Base-by-base conservation (phyloP, 1,140 invertebrate species). In the Saccostrea echinata region DNA sequence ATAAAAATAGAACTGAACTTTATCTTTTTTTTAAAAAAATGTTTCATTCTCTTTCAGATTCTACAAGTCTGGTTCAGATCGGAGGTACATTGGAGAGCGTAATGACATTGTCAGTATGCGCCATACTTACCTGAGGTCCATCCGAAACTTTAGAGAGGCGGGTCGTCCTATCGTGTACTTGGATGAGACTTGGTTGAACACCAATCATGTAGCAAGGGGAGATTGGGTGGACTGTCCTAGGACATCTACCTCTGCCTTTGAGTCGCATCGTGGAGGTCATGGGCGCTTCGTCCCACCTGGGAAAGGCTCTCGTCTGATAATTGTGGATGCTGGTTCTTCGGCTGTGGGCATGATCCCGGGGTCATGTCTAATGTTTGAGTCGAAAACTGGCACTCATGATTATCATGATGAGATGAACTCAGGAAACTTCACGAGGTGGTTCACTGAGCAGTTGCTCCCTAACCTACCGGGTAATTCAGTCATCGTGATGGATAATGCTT, bases 111-210 rank as follows among this genome's bases (percentile, higher is more conserved):
- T 43, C 6, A 43, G 35, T 43, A 43, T 43, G 6, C 35, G 6
- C 35, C 35, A 6, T 43, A 3, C 35, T 43, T 3, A 43, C 2
- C 35, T 6, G 35, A 43, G 6, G 35, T 43, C 35, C 6, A 43
- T 43, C 35, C 1, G n/a, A 57, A 57, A 57, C 55, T 18, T 57
- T 57, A 57, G 55, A 57, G 12, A 16, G 13, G 11, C 3, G 55
- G 13, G 4, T 57, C 55, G 55, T 9, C 55, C 55, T 84, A 64
- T 84, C 43, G 84, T 84, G 35, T 64, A 84, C 30, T 33, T 84
- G 11, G 84, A 84, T 35, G 84, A 84, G 84, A 84, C 84, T 64
- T 84, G 84, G 82, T 18, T 84, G 84, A 84, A 61, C 84, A 61
- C 84, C 53, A 84, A 84, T 64, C 84, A 84, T 64, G 57, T 64